Evolutionary conservation across 2,888 invertebrate species (phyloP), one percentile per base, ranked within the genome.

Genomic region (Drosophila sordidapex): DNA sequence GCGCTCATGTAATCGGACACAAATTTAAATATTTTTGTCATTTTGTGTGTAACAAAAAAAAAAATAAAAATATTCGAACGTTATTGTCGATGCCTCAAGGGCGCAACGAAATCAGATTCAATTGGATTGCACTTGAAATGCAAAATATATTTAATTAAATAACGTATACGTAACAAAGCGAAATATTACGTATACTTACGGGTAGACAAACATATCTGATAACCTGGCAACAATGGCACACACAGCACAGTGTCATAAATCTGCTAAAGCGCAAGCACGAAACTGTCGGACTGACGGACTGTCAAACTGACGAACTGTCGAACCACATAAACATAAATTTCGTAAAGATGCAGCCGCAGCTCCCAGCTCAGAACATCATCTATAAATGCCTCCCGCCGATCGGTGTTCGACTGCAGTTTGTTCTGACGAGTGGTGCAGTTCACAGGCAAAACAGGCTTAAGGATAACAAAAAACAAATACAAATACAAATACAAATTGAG

Each of bases 311-410:
- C 84, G 51, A 74, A 70, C 70, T 69, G 86, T 51, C 64, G 65
- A 71, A 53, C 81, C 88, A 67, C 66, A 82, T 84, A 80, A 79
- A 92, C 92, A 91, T 92, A 91, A 92, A 92, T 92, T 89, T 86
- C 64, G 71, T 77, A 88, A 83, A 91, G 89, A 90, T 87, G 83
- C 87, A 60, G 82, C 33, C n/a, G 40, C 72, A 38, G 56, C 70
- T 61, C 29, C 58, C 56, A 56, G 78, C 63, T 63, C 38, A 74
- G 56, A 71, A 70, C 70, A 63, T 79, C 79, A 63, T 80, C 81
- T 86, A 86, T 86, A 86, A 82, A 86, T 74, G 84, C 74, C 70
- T 73, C 79, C 57, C 13, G 54, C 35, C 60, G 63, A 48, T 46
- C 70, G 58, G 11, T 40, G 31, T 25, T 31, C n/a, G 67, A 58